These are phyloP conservation scores for Circaetus cinerascens DNA, from an alignment of 2,113 vertebrate species.

Conservation along the genomic window DNA sequence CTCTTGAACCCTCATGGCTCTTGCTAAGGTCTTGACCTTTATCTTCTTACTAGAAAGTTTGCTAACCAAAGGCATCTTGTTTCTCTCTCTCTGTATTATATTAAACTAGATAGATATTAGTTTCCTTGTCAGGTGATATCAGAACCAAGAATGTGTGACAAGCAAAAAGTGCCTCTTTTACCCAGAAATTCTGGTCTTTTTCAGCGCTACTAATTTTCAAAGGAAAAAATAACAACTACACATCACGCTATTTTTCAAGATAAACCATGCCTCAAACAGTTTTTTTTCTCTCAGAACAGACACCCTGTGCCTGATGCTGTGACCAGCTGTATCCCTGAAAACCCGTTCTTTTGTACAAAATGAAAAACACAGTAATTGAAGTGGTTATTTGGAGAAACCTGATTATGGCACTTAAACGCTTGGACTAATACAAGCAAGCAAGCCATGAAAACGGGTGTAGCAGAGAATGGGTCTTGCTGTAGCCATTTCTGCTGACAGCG, in stretches of 20 bases:
- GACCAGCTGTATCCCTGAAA: neutral
- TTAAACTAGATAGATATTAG: neutral
- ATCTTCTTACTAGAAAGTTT: neutral
- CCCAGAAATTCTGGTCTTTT: neutral
- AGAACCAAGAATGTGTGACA: neutral
- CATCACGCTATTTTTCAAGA: neutral
- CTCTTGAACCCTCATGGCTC: neutral
- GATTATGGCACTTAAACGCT: neutral
- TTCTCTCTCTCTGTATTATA: neutral
- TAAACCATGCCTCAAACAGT: neutral
- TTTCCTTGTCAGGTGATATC: neutral
- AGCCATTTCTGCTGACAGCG: neutral
- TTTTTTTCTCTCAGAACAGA: neutral
- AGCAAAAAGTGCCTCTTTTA: neutral
- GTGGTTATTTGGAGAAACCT: neutral
- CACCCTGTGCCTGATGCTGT: neutral
- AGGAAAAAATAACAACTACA: neutral
- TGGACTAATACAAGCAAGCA: neutral
- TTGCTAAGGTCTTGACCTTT: constrained; percentile 7
- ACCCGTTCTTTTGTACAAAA: neutral
- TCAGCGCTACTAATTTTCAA: neutral
- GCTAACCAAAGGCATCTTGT: neutral
- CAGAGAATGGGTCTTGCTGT: neutral
- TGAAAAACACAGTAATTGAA: neutral
- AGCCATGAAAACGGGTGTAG: neutral